A percentile compares a stretch with the other conserved stretches of the same genome.
Conservation (phyloP, 2,113 vertebrate genomes). For the Anoura caudifer region DNA sequence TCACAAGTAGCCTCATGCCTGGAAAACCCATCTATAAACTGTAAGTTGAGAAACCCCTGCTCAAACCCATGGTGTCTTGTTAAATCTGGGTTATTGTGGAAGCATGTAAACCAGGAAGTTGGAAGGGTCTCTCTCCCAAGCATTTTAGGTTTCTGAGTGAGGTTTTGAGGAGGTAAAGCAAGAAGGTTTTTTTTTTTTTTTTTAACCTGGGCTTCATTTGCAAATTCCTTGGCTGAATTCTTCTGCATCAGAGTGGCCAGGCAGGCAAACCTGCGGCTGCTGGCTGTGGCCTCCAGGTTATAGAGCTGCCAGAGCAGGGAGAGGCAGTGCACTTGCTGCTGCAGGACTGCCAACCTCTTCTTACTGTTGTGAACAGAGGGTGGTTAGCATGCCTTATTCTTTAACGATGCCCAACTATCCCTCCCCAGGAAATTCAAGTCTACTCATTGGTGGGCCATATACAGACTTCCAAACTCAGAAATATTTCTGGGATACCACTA, state of each 20-base stretch:
- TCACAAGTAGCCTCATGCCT: not conserved
- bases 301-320: slow-evolving; percentile 51
- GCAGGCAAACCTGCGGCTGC: slow-evolving; percentile 7
- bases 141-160: not conserved
- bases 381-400: not conserved
- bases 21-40: slow-evolving; percentile 1
- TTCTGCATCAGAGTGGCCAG: slow-evolving; percentile 56
- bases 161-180: not conserved
- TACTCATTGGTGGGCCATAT: not conserved
- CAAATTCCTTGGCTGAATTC: slow-evolving; percentile 28
- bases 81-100: not conserved
- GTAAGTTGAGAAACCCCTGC: not conserved
- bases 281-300: slow-evolving; percentile 27
- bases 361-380: not conserved
- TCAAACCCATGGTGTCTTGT: not conserved
- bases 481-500: not conserved
- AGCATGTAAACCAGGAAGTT: not conserved
- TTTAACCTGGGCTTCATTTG: slow-evolving; percentile 35
- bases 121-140: not conserved
- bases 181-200: not conserved
- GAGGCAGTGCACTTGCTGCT: slow-evolving; percentile 41
- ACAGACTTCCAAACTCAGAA: not conserved
- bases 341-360: slow-evolving; percentile 51
- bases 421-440: not conserved
- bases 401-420: not conserved